Conservation (phyloP, 2,888 invertebrate species). For the Cheilosia vulpina region DNA sequence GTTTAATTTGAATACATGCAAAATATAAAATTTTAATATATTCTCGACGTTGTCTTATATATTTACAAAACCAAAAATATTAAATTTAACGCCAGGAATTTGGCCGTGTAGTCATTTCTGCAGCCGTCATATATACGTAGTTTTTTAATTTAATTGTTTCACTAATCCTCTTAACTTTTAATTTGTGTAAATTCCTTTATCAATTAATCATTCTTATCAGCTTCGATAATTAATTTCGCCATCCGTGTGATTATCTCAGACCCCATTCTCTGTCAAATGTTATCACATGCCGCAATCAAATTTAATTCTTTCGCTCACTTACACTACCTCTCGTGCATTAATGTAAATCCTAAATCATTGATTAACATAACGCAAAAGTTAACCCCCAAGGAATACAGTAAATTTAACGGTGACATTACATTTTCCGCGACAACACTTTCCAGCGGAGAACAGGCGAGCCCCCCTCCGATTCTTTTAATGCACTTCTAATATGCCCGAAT, state of each 20-base stretch:
- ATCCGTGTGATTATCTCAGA: constrained; percentile 43
- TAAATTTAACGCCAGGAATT: too few relatives aligned
- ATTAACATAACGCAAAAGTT: constrained; percentile 50
- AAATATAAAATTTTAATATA: too few relatives aligned
- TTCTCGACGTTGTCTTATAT: too few relatives aligned
- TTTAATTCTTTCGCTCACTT: constrained; percentile 47
- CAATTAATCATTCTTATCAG: constrained; percentile 51
- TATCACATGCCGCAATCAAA: constrained; percentile 50
- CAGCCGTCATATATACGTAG: too few relatives aligned
- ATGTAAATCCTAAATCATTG: constrained; percentile 54
- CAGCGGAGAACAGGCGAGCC: not conserved
- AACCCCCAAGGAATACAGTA: constrained; percentile 46
- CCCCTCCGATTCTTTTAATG: constrained; percentile 31
- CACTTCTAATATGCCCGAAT: constrained; percentile 47
- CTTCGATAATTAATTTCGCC: constrained; percentile 52
- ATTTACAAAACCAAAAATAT: too few relatives aligned
- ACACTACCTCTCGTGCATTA: constrained; percentile 28
- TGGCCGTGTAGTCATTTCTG: too few relatives aligned
- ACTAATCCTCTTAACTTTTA: not conserved
- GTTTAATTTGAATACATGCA: too few relatives aligned
- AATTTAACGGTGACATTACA: constrained; percentile 32
- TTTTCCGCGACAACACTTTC: not conserved
- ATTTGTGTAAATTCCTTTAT: not conserved
- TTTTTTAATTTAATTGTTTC: too few relatives aligned
- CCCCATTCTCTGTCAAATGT: constrained; percentile 6